phyloP scores from a whole-genome alignment of 37 sponge, comb jelly and placozoan genomes.

The Corticium candelabrum region DNA sequence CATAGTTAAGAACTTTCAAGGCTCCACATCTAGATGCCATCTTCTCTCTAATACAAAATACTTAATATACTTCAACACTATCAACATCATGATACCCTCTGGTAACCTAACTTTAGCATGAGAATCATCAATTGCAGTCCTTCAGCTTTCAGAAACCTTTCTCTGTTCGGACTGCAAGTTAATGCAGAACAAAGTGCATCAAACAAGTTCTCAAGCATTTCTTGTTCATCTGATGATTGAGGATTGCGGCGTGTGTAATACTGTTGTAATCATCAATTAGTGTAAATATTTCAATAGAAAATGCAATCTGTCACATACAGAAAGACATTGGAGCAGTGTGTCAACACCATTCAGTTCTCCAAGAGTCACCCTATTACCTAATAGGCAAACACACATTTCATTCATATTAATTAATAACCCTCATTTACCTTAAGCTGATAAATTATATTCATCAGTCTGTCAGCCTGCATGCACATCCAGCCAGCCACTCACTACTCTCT shows the following conservation, averaged over 20 bases:
- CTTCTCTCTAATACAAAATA: conserved; percentile 32
- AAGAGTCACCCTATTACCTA: conserved; percentile 54
- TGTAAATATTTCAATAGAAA: not conserved
- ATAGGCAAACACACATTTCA: not conserved
- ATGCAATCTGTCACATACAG: conserved; percentile 10
- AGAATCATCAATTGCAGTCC: conserved; percentile 97
- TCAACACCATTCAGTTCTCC: conserved; percentile 90
- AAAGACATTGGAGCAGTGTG: conserved; percentile 75
- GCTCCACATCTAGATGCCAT: conserved; percentile 65
- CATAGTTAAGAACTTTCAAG: conserved; percentile 89
- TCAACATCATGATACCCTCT: not conserved
- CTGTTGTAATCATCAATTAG: not conserved
- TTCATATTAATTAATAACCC: too few species aligned
- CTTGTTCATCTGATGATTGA: conserved; percentile 62
- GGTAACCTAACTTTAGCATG: conserved; percentile 57
- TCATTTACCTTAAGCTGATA: too few species aligned
- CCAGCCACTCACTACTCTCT: too few species aligned
- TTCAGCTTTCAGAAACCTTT: conserved; percentile 85
- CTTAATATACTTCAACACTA: too few species aligned
- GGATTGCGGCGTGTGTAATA: conserved; percentile 87
- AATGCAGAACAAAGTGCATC: conserved; percentile 87
- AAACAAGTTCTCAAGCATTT: conserved; percentile 97
- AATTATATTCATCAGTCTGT: too few species aligned
- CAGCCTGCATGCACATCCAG: too few species aligned
- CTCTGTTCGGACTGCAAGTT: conserved; percentile 72